Conservation (phyloP, 2,797 vertebrate genomes). For the Tapirus indicus region DNA sequence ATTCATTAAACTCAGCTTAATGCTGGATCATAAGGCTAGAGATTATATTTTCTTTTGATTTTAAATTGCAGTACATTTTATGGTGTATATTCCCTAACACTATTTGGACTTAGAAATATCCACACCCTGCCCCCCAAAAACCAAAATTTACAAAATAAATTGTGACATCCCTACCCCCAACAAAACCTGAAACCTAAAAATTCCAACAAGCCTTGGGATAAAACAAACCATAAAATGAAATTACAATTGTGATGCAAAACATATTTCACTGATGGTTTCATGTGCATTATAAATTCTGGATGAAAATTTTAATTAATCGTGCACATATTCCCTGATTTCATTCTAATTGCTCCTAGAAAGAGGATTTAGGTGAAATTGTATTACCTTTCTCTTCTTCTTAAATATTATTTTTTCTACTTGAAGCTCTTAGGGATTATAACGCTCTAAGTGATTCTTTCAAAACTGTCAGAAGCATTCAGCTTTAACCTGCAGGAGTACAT, state of each 20-base stretch:
- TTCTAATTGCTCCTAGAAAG: conserved; percentile 21
- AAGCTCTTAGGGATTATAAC: conserved; percentile 57
- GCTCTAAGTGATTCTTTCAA: conserved; percentile 47
- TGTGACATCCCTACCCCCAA: not conserved
- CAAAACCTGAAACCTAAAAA: not conserved
- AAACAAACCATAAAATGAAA: conserved; percentile 51
- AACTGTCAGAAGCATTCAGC: conserved; percentile 62
- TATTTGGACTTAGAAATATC: not conserved
- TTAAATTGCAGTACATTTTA: not conserved
- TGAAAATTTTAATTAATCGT: conserved; percentile 19
- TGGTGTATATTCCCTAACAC: not conserved
- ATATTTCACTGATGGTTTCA: not conserved
- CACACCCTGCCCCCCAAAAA: not conserved
- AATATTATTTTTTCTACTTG: not conserved
- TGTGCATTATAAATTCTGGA: conserved; percentile 27
- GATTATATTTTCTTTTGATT: not conserved
- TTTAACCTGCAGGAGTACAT: conserved; percentile 49
- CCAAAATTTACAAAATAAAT: not conserved
- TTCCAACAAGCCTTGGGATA: not conserved
- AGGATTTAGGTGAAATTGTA: not conserved
- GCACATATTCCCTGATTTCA: conserved; percentile 20
- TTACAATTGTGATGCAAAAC: not conserved
- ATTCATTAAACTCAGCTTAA: not conserved
- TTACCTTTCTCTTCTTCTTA: conserved; percentile 39
- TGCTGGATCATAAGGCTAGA: not conserved